Conservation (phyloP, 2,797 vertebrate species). For the Ceryle rudis region DNA sequence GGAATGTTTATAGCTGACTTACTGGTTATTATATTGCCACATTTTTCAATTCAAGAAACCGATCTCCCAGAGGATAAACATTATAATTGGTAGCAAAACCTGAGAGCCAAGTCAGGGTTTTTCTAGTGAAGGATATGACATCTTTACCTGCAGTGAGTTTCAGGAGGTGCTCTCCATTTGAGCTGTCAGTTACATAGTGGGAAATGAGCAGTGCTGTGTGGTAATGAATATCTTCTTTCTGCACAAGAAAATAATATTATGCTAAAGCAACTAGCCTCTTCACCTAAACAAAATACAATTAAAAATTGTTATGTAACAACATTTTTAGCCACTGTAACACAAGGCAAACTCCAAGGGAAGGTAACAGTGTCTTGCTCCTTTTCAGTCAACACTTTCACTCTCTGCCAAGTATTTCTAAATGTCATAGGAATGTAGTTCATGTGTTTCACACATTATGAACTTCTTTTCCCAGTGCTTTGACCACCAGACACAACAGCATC, state of each 20-base stretch:
- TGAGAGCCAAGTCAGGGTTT: constrained; percentile 7
- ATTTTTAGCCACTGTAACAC: background rate
- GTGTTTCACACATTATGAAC: constrained; percentile 69
- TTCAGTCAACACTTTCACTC: constrained; percentile 51
- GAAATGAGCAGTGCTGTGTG: background rate
- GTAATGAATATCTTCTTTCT: background rate
- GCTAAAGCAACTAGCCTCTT: background rate
- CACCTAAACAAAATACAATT: background rate
- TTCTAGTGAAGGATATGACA: constrained; percentile 9
- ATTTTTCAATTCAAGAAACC: background rate
- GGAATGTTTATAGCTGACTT: background rate
- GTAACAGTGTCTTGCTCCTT: constrained; percentile 50
- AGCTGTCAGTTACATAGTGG: background rate
- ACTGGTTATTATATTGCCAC: background rate
- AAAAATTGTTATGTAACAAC: background rate
- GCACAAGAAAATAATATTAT: background rate
- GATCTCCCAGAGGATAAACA: background rate
- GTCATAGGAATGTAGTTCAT: constrained; percentile 66
- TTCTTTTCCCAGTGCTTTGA: constrained; percentile 65
- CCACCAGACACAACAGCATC: constrained; percentile 44
- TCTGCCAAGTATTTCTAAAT: constrained; percentile 70
- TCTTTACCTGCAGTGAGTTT: constrained; percentile 22
- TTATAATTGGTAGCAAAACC: background rate
- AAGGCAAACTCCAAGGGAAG: constrained; percentile 40
- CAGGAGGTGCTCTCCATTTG: background rate